These are phyloP conservation scores for Megatriorchis doriae DNA, from an alignment of 2,113 vertebrate species.

Conservation along the genomic window DNA sequence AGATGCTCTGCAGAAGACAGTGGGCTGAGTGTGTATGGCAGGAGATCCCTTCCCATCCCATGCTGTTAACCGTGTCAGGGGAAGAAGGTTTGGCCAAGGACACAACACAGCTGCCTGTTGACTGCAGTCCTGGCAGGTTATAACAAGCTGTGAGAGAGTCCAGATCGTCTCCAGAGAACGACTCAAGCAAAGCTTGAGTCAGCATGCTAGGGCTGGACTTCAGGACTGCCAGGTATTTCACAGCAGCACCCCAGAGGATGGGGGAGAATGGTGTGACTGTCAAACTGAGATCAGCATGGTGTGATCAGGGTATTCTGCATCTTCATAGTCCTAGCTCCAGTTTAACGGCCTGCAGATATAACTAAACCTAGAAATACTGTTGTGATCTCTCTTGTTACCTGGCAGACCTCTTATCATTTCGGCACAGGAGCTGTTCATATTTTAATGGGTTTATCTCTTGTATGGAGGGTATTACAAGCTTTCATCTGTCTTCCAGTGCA, in stretches of 20 bases:
- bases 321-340: neutral
- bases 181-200: neutral
- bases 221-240: neutral
- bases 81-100: neutral
- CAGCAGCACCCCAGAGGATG: neutral
- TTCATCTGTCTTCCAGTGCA: slow-evolving; percentile 26
- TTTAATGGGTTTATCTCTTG: slow-evolving; percentile 50
- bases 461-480: slow-evolving; percentile 38
- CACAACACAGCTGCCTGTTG: neutral
- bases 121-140: neutral
- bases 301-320: neutral
- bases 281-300: neutral
- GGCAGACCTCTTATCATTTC: neutral
- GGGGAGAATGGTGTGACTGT: neutral
- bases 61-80: neutral
- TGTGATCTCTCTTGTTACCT: slow-evolving; percentile 9
- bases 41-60: neutral
- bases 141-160: neutral
- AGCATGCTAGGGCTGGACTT: neutral
- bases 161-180: neutral
- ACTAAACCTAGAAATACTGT: neutral
- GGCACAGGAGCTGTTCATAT: neutral
- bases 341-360: neutral
- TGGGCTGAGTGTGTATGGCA: neutral
- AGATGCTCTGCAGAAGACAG: neutral